Evolutionary conservation across 2,113 vertebrate species (phyloP).

Genomic region (Andinoacara biseriatus): DNA sequence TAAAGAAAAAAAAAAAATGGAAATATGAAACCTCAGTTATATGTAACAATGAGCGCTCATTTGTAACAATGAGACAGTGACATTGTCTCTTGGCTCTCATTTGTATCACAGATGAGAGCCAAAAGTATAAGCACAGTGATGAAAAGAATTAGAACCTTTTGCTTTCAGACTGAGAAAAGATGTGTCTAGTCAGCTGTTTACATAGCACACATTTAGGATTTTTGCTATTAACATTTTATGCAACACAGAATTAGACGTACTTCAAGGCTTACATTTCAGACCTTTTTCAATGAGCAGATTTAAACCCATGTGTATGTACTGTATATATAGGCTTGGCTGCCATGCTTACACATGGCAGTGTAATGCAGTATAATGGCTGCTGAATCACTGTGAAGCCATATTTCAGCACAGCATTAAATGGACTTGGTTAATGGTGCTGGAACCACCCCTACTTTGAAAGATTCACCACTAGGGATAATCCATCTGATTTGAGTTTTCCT

Average conservation of each 20-base stretch:
- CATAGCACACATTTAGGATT: neutral
- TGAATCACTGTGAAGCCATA: conserved; percentile 6
- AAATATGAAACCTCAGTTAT: neutral
- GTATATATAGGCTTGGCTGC: conserved; percentile 1
- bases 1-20: neutral
- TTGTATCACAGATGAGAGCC: neutral
- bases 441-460: conserved; percentile 42
- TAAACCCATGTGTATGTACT: neutral
- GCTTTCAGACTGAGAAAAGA: neutral
- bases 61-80: neutral
- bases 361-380: conserved; percentile 6
- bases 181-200: neutral
- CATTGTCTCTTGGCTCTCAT: neutral
- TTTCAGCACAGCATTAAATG: conserved; percentile 20
- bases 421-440: conserved; percentile 40
- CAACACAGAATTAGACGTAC: neutral
- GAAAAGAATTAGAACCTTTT: neutral
- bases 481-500: conserved; percentile 68
- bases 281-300: neutral
- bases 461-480: conserved; percentile 62
- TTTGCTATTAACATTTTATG: neutral
- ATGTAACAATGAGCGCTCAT: neutral
- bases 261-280: neutral
- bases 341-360: conserved; percentile 10
- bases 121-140: neutral